Conservation (phyloP, 2,113 vertebrate genomes). For the Spermophilus dauricus region DNA sequence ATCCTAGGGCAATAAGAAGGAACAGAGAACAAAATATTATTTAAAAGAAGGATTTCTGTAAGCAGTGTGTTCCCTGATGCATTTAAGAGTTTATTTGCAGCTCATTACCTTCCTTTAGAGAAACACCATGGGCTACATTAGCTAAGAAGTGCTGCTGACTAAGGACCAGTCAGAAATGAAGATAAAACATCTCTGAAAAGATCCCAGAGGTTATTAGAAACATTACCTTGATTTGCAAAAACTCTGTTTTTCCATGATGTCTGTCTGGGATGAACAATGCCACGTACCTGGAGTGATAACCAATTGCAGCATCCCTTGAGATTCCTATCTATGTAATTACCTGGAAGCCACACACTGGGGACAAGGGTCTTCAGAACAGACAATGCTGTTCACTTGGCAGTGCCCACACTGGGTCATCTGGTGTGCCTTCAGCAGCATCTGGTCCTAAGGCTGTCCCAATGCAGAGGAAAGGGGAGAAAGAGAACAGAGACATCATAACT, state of each 20-base stretch:
- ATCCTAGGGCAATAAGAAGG: not conserved
- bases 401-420: not conserved
- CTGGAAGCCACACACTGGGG: not conserved
- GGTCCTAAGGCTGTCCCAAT: not conserved
- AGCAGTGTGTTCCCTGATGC: not conserved
- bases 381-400: not conserved
- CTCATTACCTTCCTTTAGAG: conserved; percentile 37
- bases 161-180: conserved; percentile 26
- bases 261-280: not conserved
- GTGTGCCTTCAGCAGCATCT: not conserved
- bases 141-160: not conserved
- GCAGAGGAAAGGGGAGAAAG: not conserved
- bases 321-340: not conserved
- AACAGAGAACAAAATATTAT: not conserved
- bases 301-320: not conserved
- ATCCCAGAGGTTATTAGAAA: not conserved
- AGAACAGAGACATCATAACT: not conserved
- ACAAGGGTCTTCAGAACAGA: not conserved
- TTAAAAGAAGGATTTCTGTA: conserved; percentile 43
- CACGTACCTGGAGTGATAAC: not conserved
- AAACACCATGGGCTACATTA: not conserved
- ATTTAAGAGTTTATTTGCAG: not conserved
- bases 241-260: not conserved
- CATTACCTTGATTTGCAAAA: not conserved
- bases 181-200: not conserved